A percentile compares a stretch with the other conserved stretches of the same genome.
Evolutionary conservation across 2,797 vertebrate species (phyloP).

Genomic region (Tachyglossus aculeatus): DNA sequence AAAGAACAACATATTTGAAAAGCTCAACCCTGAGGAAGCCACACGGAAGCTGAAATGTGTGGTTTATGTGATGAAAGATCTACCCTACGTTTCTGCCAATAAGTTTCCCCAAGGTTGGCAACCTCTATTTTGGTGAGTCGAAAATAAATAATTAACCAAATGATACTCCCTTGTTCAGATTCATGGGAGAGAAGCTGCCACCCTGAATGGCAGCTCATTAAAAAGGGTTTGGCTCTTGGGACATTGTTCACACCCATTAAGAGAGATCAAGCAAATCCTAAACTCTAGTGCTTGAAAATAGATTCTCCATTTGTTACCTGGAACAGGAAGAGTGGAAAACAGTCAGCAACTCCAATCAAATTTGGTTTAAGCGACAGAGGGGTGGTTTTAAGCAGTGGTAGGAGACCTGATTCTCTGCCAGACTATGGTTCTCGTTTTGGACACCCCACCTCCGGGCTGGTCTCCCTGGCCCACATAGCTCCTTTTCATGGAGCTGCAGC

Average conservation of each 20-base stretch:
- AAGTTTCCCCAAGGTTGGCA: background rate
- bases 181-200: constrained; percentile 1
- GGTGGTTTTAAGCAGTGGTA: too few species aligned
- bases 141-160: constrained; percentile 33
- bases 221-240: background rate
- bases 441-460: too few species aligned
- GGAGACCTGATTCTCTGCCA: too few species aligned
- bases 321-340: too few species aligned
- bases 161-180: constrained; percentile 18
- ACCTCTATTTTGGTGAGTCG: constrained; percentile 26
- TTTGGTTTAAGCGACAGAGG: too few species aligned
- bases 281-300: too few species aligned
- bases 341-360: too few species aligned
- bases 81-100: background rate
- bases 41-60: constrained; percentile 1
- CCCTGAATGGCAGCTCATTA: background rate
- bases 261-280: background rate
- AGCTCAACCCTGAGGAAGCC: constrained; percentile 14
- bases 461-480: background rate
- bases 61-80: constrained; percentile 15
- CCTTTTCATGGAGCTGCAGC: background rate
- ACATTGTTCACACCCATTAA: background rate
- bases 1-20: background rate
- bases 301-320: too few species aligned
- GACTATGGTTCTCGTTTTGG: too few species aligned